These are phyloP conservation scores for Cephalopachus bancanus DNA, from an alignment of 2,797 vertebrate species.

Conservation along the genomic window DNA sequence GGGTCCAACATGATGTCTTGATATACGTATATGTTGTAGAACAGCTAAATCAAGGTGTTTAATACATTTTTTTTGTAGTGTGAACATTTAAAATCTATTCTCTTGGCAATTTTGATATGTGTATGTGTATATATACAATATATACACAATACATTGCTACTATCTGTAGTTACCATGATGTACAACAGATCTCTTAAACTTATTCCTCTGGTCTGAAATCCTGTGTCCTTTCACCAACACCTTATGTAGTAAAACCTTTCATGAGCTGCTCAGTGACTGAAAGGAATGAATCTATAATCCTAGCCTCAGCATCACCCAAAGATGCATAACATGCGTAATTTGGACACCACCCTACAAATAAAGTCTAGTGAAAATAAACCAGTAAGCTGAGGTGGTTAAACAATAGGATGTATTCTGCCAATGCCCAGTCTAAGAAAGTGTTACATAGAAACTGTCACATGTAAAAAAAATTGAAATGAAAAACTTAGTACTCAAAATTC, in stretches of 20 bases:
- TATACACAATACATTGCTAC: not conserved
- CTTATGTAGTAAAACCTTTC: not conserved
- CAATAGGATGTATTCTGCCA: not conserved
- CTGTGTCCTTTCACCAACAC: not conserved
- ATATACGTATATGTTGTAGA: not conserved
- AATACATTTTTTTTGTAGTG: not conserved
- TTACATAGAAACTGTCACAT: not conserved
- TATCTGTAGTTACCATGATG: not conserved
- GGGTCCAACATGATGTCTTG: not conserved
- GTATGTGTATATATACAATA: too few relatives aligned
- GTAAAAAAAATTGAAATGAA: constrained; percentile 24
- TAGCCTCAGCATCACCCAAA: not conserved
- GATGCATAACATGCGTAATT: not conserved
- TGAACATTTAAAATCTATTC: not conserved
- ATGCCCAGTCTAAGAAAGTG: not conserved
- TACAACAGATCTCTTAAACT: not conserved
- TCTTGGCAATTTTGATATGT: not conserved
- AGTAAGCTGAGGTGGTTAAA: not conserved
- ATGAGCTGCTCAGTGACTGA: not conserved
- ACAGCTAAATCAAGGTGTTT: not conserved
- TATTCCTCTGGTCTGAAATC: not conserved
- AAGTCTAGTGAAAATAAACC: constrained; percentile 8
- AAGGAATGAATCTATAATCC: not conserved
- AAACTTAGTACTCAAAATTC: constrained; percentile 41
- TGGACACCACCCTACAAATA: not conserved